phyloP scores from a whole-genome alignment of 2,888 invertebrate species.

The Hirudinaria manillensis region DNA sequence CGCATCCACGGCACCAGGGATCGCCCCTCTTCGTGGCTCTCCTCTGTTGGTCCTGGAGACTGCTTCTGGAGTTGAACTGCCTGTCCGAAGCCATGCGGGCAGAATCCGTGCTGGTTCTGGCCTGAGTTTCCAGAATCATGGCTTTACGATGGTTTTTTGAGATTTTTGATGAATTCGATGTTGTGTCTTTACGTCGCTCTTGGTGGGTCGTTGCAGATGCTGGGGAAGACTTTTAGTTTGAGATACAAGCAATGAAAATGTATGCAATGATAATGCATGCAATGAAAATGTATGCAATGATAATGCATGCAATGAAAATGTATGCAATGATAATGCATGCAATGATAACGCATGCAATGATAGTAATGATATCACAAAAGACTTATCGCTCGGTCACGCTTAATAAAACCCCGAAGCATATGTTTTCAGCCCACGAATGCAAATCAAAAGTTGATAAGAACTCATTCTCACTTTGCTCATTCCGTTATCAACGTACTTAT shows the following conservation, averaged over 20 bases:
- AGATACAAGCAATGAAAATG: no score
- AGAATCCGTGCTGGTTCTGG: background rate
- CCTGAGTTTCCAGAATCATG: no score
- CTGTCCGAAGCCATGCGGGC: background rate
- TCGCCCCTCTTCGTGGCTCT: background rate
- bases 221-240: background rate
- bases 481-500: no score
- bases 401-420: no score
- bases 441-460: no score
- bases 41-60: slow-evolving; percentile 5
- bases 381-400: no score
- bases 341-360: background rate
- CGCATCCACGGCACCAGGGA: background rate
- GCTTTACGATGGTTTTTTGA: no score
- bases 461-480: no score
- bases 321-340: background rate
- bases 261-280: no score
- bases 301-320: background rate
- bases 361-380: background rate
- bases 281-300: no score
- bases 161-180: background rate
- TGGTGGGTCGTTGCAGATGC: background rate
- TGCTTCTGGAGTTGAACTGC: background rate
- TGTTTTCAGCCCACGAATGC: no score
- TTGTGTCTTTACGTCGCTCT: background rate